Evolutionary conservation across 2,797 vertebrate species (phyloP), one percentile per base, ranked within the genome.

Genomic region (Falco novaeseelandiae): DNA sequence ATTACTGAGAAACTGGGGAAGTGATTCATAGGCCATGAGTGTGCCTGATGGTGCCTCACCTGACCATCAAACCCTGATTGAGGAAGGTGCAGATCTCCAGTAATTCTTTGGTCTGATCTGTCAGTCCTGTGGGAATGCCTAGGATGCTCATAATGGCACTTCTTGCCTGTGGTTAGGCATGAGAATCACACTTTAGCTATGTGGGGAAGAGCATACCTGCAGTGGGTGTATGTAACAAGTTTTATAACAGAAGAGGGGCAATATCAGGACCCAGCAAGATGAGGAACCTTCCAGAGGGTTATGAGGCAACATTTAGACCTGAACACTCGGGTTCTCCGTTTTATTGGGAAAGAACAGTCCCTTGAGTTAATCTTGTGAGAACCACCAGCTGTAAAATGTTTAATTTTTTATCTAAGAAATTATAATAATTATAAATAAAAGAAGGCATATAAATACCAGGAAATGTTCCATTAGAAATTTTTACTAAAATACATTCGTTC

Each of bases 21-120:
- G 17, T 8, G 19, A 38, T 48, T 76, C 11, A 25, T 12, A 21
- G 15, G 18, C 22, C 25, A 5, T 12, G 17, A 81, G 36, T 1
- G 0, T 18, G 14, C 11, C 12, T 8, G 0, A 72, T 13, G 2
- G 2, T 46, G 25, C 10, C 6, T 76, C 54, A 40, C 18, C 6
- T 46, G 36, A 57, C 5, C 59, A 54, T 8, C 8, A 46, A 46
- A 66, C 9, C 9, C 40, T 42, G 2, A 21, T 6, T 48, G 21
- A n/a, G 6, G 63, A 61, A 22, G 18, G 14, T 0, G 0, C 1
- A 9, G 21, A 12, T 63, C 6, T 71, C 8, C 3, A 1, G 3
- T 17, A 14, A 30, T 11, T 46, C 14, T 79, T 61, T 40, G 9
- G 8, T 52, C 34, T 36, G 38, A 29, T 22, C 49, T 72, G 3